These are phyloP conservation scores for Cynodonichthys magdalenae DNA, from an alignment of 2,797 vertebrate genomes.

Conservation along the genomic window DNA sequence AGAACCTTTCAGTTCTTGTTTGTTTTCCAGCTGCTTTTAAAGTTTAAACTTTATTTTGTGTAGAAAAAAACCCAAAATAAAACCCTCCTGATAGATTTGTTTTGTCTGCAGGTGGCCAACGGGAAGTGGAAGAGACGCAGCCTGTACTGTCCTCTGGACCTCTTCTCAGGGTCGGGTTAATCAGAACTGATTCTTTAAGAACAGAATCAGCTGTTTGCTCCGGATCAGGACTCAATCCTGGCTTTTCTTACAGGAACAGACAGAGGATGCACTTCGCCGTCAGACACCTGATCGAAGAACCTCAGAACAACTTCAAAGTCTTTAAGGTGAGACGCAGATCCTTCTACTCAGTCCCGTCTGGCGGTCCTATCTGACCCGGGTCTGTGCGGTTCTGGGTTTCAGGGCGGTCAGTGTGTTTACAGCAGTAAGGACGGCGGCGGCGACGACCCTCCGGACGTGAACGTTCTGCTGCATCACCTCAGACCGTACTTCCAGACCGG, in stretches of 20 bases:
- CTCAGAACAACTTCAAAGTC: constrained; percentile 98
- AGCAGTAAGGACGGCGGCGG: constrained; percentile 89
- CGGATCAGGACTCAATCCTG: background rate
- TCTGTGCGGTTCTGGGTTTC: constrained; percentile 24
- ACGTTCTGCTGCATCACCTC: constrained; percentile 87
- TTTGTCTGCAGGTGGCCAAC: constrained; percentile 85
- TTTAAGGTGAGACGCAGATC: constrained; percentile 88
- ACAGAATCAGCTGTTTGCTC: background rate
- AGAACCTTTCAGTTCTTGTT: too few species aligned
- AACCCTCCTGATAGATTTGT: background rate
- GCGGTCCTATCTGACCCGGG: background rate
- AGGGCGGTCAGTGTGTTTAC: constrained; percentile 95
- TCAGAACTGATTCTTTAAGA: background rate
- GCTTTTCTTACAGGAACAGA: constrained; percentile 84
- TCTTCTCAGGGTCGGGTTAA: constrained; percentile 93
- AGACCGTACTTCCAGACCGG: constrained; percentile 91
- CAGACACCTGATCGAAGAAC: constrained; percentile 94
- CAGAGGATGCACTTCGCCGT: constrained; percentile 97
- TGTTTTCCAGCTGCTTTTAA: too few species aligned
- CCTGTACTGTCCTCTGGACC: constrained; percentile 95
- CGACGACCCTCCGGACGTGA: constrained; percentile 86
- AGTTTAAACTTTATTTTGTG: too few species aligned
- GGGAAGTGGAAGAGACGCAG: constrained; percentile 96
- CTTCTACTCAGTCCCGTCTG: too few species aligned
- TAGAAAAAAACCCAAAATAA: too few species aligned